phyloP scores from a whole-genome alignment of 2,113 vertebrate genomes.

The Lichenostomus cassidix region DNA sequence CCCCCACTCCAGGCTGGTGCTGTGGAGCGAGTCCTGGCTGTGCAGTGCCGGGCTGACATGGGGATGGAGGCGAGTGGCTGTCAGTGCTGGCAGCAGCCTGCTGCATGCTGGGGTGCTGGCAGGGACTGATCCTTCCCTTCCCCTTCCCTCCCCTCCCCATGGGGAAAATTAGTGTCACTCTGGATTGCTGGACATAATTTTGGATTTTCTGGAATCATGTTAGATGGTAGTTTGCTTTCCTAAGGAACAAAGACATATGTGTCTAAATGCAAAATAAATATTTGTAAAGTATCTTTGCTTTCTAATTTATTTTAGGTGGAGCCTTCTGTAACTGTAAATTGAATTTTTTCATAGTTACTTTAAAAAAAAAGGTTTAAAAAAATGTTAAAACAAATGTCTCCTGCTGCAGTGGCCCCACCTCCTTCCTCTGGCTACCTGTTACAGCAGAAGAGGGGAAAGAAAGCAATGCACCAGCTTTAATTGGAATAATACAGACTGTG shows the following conservation, averaged over 20 bases:
- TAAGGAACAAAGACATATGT: not conserved
- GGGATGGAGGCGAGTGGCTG: not conserved
- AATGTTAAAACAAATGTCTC: not conserved
- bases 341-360: not conserved
- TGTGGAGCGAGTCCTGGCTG: constrained; percentile 73
- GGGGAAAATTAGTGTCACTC: not conserved
- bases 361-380: not conserved
- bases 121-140: not conserved
- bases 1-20: constrained; percentile 70
- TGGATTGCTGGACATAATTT: not conserved
- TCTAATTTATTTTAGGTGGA: not conserved
- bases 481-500: not conserved
- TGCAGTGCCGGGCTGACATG: not conserved
- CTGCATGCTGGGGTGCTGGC: too few species aligned
- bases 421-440: not conserved
- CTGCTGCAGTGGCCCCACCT: not conserved
- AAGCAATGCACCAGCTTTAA: not conserved
- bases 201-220: not conserved
- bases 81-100: too few species aligned
- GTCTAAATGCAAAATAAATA: not conserved
- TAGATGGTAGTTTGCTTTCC: not conserved
- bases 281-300: not conserved
- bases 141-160: accelerated
- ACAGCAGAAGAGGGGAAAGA: not conserved
- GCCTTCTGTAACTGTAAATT: not conserved